Evolutionary conservation across 1,140 invertebrate species (phyloP), one percentile per base, ranked within the genome.

Genomic region (Listronotus bonariensis): DNA sequence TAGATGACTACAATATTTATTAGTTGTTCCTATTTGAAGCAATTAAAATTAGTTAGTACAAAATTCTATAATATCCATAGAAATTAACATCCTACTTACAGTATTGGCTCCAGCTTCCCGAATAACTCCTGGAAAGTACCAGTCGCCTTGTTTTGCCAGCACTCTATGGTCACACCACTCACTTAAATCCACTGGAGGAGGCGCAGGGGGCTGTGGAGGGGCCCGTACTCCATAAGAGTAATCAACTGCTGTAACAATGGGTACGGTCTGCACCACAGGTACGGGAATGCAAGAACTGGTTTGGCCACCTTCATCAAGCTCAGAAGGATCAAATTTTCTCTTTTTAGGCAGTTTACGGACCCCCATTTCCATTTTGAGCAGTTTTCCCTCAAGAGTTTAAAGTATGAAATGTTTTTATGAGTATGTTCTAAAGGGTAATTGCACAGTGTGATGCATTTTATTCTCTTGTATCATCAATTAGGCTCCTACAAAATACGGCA

Each of bases 121-220:
- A 73, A 86, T 92, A 9, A 86, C 84, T 26, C 95, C 95, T 4
- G 94, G 92, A 68, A 92, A 86, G 83, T 96, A 97, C 65, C 88
- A 83, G 45, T 86, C 85, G 62, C 88, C 87, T 74, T 86, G 86
- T 79, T 92, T 93, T 45, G 95, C 95, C 68, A 98, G 82, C 68
- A 97, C 91, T 71, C 93, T 82, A 77, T 95, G 93, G 72, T 92
- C 90, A 65, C 88, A 87, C 94, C 94, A 97, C 78, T 96, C 93
- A 72, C 86, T 89, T 69, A 97, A 83, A 81, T 96, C 92, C 71
- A 96, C 67, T 36, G 67, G 62, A 38, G 41, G 41, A 42, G 43
- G 26, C 48, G 53, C 32, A 17, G 67, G 54, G 10, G 69, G 68
- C 65, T 62, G 67, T 18, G 48, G 34, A 36, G 34, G 34, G 8